Percentiles rank a stretch among this genome's conserved stretches.
phyloP scores from a whole-genome alignment of 2,888 invertebrate species.

The Fragum fragum region DNA sequence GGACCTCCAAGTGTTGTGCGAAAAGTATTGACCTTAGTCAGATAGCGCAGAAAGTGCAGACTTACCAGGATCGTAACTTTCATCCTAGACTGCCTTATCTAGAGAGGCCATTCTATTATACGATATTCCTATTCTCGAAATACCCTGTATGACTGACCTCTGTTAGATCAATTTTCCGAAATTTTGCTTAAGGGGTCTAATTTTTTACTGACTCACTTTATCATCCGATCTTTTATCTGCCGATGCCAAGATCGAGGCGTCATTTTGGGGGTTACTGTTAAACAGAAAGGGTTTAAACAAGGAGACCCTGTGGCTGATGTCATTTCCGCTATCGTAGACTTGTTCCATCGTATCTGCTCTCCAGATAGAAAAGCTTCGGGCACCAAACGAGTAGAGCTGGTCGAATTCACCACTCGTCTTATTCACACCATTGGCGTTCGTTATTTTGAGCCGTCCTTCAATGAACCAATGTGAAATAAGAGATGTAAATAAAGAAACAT shows the following conservation, averaged over 20 bases:
- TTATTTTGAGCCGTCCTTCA: constrained; percentile 71
- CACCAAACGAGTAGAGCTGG: constrained; percentile 70
- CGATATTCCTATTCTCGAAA: too few species aligned
- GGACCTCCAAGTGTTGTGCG: too few species aligned
- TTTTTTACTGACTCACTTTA: constrained; percentile 57
- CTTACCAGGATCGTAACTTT: too few species aligned
- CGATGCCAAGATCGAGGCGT: constrained; percentile 35
- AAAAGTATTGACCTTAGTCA: too few species aligned
- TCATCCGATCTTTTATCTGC: constrained; percentile 71
- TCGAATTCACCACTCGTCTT: constrained; percentile 61
- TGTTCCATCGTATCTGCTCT: constrained; percentile 63
- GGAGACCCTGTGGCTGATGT: constrained; percentile 54
- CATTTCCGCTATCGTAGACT: constrained; percentile 72
- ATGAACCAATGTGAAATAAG: too few species aligned
- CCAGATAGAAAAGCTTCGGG: constrained; percentile 71
- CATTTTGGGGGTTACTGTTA: constrained; percentile 55
- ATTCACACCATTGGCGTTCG: constrained; percentile 62
- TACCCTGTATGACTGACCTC: too few species aligned
- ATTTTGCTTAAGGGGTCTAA: too few species aligned
- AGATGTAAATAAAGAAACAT: too few species aligned
- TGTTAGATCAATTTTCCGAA: too few species aligned
- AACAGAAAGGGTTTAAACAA: constrained; percentile 63
- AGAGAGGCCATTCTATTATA: too few species aligned
- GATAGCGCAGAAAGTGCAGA: too few species aligned
- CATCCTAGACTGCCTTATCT: too few species aligned